Conservation (phyloP, 2,797 vertebrate genomes). For the Smutsia gigantea region DNA sequence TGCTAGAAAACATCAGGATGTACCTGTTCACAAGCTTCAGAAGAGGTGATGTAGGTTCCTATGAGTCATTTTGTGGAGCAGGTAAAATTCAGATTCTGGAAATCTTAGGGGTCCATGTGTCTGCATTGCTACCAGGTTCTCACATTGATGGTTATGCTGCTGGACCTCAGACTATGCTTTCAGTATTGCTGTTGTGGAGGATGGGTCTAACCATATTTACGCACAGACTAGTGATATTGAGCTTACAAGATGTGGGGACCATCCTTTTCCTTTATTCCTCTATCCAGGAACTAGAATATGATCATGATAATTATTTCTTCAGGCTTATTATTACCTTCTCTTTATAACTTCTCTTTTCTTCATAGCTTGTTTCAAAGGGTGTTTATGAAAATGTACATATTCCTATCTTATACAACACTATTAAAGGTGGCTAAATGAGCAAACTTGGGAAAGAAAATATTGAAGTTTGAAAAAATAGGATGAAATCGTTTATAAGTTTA, state of each 20-base stretch:
- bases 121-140: background rate
- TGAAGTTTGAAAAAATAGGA: background rate
- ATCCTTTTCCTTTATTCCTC: background rate
- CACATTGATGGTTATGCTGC: too few species aligned
- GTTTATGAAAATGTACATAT: background rate
- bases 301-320: background rate
- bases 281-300: background rate
- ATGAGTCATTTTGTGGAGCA: accelerated
- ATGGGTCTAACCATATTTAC: background rate
- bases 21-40: background rate
- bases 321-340: background rate
- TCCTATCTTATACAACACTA: background rate
- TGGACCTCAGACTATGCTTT: background rate
- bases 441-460: background rate
- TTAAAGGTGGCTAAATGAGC: background rate
- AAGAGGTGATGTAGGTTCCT: accelerated
- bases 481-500: background rate
- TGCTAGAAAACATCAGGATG: too few species aligned
- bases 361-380: background rate
- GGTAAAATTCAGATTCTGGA: background rate
- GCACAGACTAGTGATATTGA: accelerated
- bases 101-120: background rate
- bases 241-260: background rate
- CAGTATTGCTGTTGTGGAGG: too few species aligned
- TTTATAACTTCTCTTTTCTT: background rate